Evolutionary conservation across 2,113 vertebrate species (phyloP).

Genomic region (Eonycteris spelaea): DNA sequence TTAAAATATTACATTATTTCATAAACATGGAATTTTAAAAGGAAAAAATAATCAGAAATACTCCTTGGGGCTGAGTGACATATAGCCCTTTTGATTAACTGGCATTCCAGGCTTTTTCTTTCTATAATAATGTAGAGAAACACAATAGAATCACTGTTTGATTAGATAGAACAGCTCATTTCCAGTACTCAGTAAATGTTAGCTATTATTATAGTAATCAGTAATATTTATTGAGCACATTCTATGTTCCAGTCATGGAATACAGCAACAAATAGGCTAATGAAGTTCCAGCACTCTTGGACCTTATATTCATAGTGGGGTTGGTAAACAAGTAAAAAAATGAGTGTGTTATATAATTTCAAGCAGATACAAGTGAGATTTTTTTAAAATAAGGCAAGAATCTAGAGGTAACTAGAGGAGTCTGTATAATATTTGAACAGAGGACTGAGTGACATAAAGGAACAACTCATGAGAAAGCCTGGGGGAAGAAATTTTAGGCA

Average conservation of each 20-base stretch:
- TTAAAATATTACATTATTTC: conserved; percentile 5
- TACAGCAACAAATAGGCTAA: not conserved
- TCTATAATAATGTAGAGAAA: not conserved
- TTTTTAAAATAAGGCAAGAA: not conserved
- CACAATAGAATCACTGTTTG: not conserved
- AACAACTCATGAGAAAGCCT: not conserved
- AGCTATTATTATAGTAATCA: not conserved
- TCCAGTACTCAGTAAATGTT: not conserved
- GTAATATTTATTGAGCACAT: not conserved
- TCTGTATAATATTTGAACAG: not conserved
- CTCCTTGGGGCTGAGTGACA: not conserved
- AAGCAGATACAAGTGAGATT: not conserved
- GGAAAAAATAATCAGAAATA: not conserved
- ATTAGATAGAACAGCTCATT: not conserved
- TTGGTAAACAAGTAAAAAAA: not conserved
- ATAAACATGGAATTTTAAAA: not conserved
- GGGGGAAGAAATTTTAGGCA: not conserved
- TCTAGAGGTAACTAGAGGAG: not conserved
- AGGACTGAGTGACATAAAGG: not conserved
- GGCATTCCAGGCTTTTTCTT: not conserved
- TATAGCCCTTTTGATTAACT: not conserved
- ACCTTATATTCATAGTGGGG: not conserved
- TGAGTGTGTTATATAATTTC: not conserved
- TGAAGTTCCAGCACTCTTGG: not conserved
- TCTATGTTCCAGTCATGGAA: not conserved